These are phyloP conservation scores for Drosophila parthenogenetica DNA, from an alignment of 2,888 invertebrate species.

Conservation along the genomic window DNA sequence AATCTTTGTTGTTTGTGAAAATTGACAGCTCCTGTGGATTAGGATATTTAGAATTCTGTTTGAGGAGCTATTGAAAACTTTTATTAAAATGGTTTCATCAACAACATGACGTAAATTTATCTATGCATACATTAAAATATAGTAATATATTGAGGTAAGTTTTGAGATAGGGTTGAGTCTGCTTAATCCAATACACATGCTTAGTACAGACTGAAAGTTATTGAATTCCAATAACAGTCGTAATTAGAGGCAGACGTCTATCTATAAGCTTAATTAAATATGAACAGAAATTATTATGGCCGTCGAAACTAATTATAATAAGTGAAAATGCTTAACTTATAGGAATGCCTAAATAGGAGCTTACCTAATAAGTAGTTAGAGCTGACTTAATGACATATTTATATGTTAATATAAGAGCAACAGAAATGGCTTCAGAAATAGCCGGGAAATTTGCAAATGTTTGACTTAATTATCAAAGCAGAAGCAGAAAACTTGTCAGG, in stretches of 20 bases:
- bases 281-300: conserved; percentile 43
- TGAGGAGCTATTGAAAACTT: too few relatives aligned
- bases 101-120: too few relatives aligned
- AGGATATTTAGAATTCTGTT: background rate
- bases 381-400: conserved; percentile 69
- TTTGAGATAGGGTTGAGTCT: background rate
- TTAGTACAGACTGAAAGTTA: conserved; percentile 4
- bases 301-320: conserved; percentile 62
- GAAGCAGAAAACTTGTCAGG: conserved; percentile 11
- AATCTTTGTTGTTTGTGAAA: conserved; percentile 20
- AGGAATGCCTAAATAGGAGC: conserved; percentile 14
- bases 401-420: conserved; percentile 65
- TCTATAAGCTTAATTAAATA: conserved; percentile 51
- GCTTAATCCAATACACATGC: background rate
- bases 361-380: conserved; percentile 33
- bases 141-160: background rate
- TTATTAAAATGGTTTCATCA: too few relatives aligned
- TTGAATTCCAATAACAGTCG: conserved; percentile 11
- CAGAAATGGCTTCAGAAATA: conserved; percentile 1
- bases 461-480: conserved; percentile 69
- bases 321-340: conserved; percentile 29
- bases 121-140: background rate
- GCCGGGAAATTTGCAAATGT: conserved; percentile 42
- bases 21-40: conserved; percentile 23
- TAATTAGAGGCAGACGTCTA: conserved; percentile 30